phyloP scores from a whole-genome alignment of 2,888 invertebrate species.

The Synergus japonicus region DNA sequence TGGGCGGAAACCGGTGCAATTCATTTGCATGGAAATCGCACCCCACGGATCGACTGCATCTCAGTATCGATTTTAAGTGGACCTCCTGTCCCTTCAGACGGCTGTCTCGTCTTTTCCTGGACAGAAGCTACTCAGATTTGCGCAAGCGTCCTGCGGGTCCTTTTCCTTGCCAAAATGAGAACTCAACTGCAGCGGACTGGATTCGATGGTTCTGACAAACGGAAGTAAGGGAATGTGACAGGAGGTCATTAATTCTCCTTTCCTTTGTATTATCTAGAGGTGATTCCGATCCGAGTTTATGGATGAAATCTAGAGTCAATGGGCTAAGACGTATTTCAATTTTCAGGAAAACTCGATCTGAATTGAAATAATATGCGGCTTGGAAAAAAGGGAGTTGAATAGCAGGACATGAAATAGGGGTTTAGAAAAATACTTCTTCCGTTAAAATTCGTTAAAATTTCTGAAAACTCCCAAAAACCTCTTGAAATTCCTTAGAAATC shows the following conservation, averaged over 20 bases:
- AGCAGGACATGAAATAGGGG: no score
- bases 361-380: not conserved
- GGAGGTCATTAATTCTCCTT: conserved; percentile 24
- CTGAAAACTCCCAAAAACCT: no score
- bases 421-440: no score
- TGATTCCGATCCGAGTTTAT: conserved; percentile 19
- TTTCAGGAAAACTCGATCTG: not conserved
- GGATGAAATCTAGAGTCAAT: conserved; percentile 16
- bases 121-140: conserved; percentile 71
- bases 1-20: conserved; percentile 66
- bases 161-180: conserved; percentile 35
- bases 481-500: no score
- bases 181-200: conserved; percentile 30
- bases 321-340: not conserved
- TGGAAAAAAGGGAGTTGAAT: no score
- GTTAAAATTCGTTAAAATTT: no score
- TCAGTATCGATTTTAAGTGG: conserved; percentile 76
- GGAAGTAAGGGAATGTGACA: conserved; percentile 27
- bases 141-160: conserved; percentile 66
- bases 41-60: conserved; percentile 71
- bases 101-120: conserved; percentile 74
- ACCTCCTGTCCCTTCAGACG: conserved; percentile 75
- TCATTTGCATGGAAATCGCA: conserved; percentile 76
- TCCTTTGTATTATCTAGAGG: conserved; percentile 27
- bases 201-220: conserved; percentile 36